Base-by-base conservation (phyloP, 2,797 vertebrate species). In the Enteromius thamalakanensis region DNA sequence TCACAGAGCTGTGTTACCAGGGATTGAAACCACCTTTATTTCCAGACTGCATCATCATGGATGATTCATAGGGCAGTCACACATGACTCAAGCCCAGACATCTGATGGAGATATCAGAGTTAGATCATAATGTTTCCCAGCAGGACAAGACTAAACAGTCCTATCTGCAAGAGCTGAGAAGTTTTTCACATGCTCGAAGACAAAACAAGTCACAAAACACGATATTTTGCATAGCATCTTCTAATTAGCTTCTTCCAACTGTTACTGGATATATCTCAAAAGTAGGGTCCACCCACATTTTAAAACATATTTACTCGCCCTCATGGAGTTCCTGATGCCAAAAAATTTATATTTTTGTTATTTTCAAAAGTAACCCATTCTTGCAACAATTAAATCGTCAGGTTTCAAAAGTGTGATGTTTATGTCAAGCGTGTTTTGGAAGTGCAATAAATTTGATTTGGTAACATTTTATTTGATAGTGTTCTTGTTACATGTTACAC, bases 21-120 rank as follows among this genome's bases (percentile, higher is more conserved):
- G 51, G 37, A 19, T 42, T 11, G 26, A 80, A 42, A 65, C 21
- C 23, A 23, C 23, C 9, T 23, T 8, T 71, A 72, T 74, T 37
- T 32, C 40, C 17, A 75, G 82, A 40, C 68, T 72, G 51, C 67
- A 80, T 78, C 67, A 75, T 32, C 10, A 37, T 0, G 19, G 47
- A 23, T 80, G 82, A 80, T 53, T 80, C 76, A 79, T 26, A 12
- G 42, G 9, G 26, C 23, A 60, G 76, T 82, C 76, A 75, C 42
- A 49, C 15, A 29, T 32, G 14, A 65, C 55, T 71, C 71, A 72
- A 15, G 34, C 11, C 12, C 78, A 86, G 53, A 45, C 74, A 75
- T 47, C 74, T 72, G 45, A 80, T 17, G 55, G 21, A 51, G 17
- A 80, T 5, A 40, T 64, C 34, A 34, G 23, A 17, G 21, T 32